Evolutionary conservation across 2,888 invertebrate genomes (phyloP), one percentile per base, ranked within the genome.

Genomic region (Lithodes maja): DNA sequence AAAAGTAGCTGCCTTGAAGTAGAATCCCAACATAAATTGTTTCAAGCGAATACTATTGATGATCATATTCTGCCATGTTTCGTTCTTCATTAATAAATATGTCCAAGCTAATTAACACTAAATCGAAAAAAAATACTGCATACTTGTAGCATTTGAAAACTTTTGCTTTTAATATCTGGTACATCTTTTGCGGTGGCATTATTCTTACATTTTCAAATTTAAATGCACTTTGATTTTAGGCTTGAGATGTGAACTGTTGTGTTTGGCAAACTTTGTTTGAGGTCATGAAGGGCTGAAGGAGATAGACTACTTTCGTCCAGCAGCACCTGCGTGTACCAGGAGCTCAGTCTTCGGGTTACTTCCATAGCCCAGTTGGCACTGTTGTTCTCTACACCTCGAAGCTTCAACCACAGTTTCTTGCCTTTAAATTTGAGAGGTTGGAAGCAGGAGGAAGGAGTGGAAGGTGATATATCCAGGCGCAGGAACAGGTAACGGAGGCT

Each of bases 281-380:
- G 79, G 49, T 80, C 54, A 3, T 91, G 88, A 2, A 91, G 86
- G 54, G 55, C 77, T 3, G 88, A 61, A 3, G 90, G 86, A 1
- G 91, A 91, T 1, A 91, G 78, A 15, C 77, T 49, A 9, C 86
- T 87, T 50, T 86, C 86, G 53, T 90, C 90, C 61, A 91, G 61
- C 33, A 87, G 78, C 15, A 91, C 83, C 77, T 86, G 86, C 17
- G 86, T 86, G 55, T 90, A 90, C 82, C 78, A 90, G 50, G 52
- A 77, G 55, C 61, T 85, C 15, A 91, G 79, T 53, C 53, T 86
- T 2, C 79, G 61, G 15, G 85, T 84, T 12, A 86, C 77, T 2
- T 90, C 77, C 12, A 55, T 86, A 1, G 79, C 83, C 91, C 91
- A 91, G 55, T 2, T 52, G 33, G 82, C 68, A n/a, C 85, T 86